A percentile compares a stretch with the other conserved stretches of the same genome.
Evolutionary conservation across 2,888 invertebrate species (phyloP).

Genomic region (Baccha elongata): DNA sequence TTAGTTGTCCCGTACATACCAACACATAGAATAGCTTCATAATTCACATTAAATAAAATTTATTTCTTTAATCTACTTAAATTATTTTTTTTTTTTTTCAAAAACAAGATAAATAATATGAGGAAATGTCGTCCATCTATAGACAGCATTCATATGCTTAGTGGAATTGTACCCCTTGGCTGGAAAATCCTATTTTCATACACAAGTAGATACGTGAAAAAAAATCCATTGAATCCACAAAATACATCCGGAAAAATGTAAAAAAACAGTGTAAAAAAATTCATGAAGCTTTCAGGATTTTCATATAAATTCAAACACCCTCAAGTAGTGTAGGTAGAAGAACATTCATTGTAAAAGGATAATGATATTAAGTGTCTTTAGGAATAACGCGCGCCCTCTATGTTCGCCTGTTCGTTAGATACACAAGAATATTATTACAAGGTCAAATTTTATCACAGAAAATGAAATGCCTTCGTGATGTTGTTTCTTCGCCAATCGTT

Average conservation of each 20-base stretch:
- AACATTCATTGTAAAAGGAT: slow-evolving; percentile 9
- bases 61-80: slow-evolving; percentile 51
- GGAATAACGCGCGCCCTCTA: slow-evolving; percentile 13
- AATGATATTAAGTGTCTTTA: slow-evolving; percentile 1
- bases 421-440: background rate
- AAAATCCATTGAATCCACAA: background rate
- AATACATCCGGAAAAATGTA: slow-evolving; percentile 10
- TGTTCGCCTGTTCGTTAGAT: background rate
- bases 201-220: background rate
- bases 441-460: too few relatives aligned
- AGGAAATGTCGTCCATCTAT: slow-evolving; percentile 18
- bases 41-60: slow-evolving; percentile 58
- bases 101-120: slow-evolving; percentile 17
- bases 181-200: slow-evolving; percentile 20
- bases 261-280: slow-evolving; percentile 4
- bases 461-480: too few relatives aligned
- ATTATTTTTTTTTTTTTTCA: slow-evolving; percentile 8
- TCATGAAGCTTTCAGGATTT: slow-evolving; percentile 4
- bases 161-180: slow-evolving; percentile 30
- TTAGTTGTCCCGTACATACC: background rate
- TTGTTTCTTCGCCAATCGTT: too few relatives aligned
- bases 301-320: background rate
- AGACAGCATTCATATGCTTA: slow-evolving; percentile 30
- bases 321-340: background rate
- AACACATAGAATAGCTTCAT: slow-evolving; percentile 14